These are phyloP conservation scores for Strix uralensis DNA, from an alignment of 2,113 vertebrate species.

Conservation along the genomic window DNA sequence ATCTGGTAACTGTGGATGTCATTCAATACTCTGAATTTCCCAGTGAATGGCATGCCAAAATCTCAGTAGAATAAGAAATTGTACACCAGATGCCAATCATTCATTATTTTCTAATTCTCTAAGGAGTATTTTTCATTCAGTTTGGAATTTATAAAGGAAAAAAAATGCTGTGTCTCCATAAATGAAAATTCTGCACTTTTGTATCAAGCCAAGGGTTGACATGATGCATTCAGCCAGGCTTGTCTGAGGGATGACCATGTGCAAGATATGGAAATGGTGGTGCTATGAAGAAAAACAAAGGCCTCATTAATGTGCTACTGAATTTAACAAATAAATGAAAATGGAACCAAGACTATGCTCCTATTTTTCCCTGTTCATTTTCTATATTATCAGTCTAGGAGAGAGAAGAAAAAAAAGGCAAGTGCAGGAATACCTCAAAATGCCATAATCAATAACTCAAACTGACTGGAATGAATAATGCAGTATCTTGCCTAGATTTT, in stretches of 20 bases:
- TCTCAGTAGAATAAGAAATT: constrained; percentile 71
- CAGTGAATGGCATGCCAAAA: constrained; percentile 64
- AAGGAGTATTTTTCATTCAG: constrained; percentile 45
- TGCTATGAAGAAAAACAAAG: constrained; percentile 16
- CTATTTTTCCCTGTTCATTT: constrained; percentile 2
- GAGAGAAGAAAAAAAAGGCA: not conserved
- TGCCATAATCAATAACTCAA: constrained; percentile 39
- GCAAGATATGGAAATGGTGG: not conserved
- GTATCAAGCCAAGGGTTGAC: not conserved
- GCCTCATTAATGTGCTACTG: not conserved
- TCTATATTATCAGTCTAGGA: constrained; percentile 2
- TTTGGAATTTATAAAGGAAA: constrained; percentile 29
- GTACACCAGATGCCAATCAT: constrained; percentile 67
- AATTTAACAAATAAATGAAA: constrained; percentile 8
- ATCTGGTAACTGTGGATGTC: constrained; percentile 64
- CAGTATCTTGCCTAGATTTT: not conserved
- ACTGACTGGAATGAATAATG: constrained; percentile 29
- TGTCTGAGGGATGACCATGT: not conserved
- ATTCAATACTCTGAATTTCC: constrained; percentile 60
- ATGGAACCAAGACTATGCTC: not conserved
- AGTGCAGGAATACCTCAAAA: not conserved
- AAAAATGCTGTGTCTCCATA: not conserved
- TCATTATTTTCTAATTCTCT: constrained; percentile 58
- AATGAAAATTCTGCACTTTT: constrained; percentile 22
- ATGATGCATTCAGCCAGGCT: not conserved